A percentile compares a stretch with the other conserved stretches of the same genome.
Conservation (phyloP, 2,888 invertebrate genomes). For the Apamea crenata region DNA sequence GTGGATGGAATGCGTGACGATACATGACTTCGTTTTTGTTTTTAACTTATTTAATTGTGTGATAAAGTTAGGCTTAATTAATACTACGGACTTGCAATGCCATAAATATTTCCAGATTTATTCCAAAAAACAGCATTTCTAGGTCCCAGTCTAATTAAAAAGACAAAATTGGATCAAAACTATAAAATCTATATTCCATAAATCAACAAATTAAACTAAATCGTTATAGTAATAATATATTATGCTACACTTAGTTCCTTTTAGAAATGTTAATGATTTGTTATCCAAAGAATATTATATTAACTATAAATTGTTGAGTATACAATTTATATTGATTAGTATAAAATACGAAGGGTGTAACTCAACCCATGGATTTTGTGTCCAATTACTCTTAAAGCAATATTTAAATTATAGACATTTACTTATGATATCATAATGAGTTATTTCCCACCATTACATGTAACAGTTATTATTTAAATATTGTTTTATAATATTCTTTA, state of each 20-base stretch:
- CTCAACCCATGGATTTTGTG: constrained; percentile 75
- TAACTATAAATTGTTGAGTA: constrained; percentile 84
- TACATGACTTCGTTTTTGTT: constrained; percentile 81
- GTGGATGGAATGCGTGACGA: constrained; percentile 84
- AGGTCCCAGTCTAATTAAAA: constrained; percentile 75
- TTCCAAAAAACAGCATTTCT: constrained; percentile 87
- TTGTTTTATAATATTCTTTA: constrained; percentile 87
- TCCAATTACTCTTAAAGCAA: constrained; percentile 85
- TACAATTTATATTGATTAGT: constrained; percentile 83
- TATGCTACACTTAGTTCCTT: constrained; percentile 87
- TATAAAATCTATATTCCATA: constrained; percentile 71
- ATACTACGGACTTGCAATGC: constrained; percentile 83
- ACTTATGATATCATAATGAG: constrained; percentile 80
- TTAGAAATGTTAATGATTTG: constrained; percentile 88
- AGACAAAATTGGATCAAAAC: constrained; percentile 70
- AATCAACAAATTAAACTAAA: constrained; percentile 71
- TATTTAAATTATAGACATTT: constrained; percentile 86
- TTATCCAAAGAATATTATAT: constrained; percentile 90
- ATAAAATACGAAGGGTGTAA: constrained; percentile 79
- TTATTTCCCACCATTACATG: constrained; percentile 87
- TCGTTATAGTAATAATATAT: constrained; percentile 72
- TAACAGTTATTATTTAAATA: constrained; percentile 87
- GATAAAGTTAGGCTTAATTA: constrained; percentile 87
- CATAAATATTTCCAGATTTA: constrained; percentile 84
- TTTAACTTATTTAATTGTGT: constrained; percentile 87